Evolutionary conservation across 2,888 invertebrate species (phyloP), one percentile per base, ranked within the genome.

Genomic region (Tachina lurida): DNA sequence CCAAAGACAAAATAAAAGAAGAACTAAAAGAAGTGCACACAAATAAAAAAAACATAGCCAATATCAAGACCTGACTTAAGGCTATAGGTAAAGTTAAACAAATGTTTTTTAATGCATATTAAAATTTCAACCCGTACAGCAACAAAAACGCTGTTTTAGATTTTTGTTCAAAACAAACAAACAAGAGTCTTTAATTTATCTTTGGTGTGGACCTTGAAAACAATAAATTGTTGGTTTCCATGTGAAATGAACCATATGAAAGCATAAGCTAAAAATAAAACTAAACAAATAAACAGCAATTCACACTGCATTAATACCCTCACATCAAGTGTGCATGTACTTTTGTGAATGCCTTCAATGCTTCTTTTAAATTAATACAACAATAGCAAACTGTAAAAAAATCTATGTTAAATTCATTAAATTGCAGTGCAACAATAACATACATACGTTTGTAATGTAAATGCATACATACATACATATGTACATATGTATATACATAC

Each of bases 381-480:
- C 58, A 60, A 62, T 41, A 75, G 31, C 56, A 78, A 45, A 45
- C 19, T 47, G 4, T 15, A 65, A 45, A 71, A 31, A 76, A 81
- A 77, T 68, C 54, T 84, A 68, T 84, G 81, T 77, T 84, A 81
- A 81, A 81, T 81, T 81, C 80, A 84, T 81, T 81, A 81, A 68
- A 68, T 19, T 74, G 22, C n/a, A 77, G 54, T 31, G 43, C 52
- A 70, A 52, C 52, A 45, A 62, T 45, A 39, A 10, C 17, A 47
- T 31, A 13, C n/a, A 43, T 31, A 4, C 4, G 4, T n/a, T n/a
- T n/a, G n/a, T n/a, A n/a, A n/a, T n/a, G n/a, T n/a, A n/a, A n/a
- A n/a, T n/a, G n/a, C 4, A 4, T 31, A 31, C 4, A 4, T 3
- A 31, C 31, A 31, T 31, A 4, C 4, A 31, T 31, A 31, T 4